Evolutionary conservation across 2,888 invertebrate genomes (phyloP).

Genomic region (Aphelenchoides bicaudatus): DNA sequence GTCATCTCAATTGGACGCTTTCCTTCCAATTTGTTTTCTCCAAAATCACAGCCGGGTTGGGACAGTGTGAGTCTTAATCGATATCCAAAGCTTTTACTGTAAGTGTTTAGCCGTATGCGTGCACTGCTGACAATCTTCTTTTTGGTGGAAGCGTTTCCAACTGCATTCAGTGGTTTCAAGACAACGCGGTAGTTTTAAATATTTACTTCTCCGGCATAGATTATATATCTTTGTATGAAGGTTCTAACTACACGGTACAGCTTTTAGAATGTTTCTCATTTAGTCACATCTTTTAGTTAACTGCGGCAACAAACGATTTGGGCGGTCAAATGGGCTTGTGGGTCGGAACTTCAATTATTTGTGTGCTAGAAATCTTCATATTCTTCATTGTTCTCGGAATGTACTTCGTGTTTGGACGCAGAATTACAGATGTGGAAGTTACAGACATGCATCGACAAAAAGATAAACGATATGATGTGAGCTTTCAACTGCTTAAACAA

Average conservation of each 20-base stretch:
- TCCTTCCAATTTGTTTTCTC: neutral
- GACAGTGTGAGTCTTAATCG: neutral
- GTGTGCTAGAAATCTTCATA: slow-evolving; percentile 21
- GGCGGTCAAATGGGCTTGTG: slow-evolving; percentile 28
- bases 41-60: neutral
- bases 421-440: slow-evolving; percentile 16
- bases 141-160: neutral
- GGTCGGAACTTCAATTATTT: slow-evolving; percentile 22
- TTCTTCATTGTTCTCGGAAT: slow-evolving; percentile 15
- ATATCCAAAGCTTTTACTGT: neutral
- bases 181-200: slow-evolving; percentile 22
- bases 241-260: slow-evolving; percentile 21
- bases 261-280: neutral
- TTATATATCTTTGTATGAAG: slow-evolving; percentile 14
- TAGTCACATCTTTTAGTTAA: slow-evolving; percentile 11
- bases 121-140: neutral
- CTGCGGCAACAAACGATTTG: slow-evolving; percentile 25
- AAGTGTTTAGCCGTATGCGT: slow-evolving; percentile 10
- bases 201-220: slow-evolving; percentile 27
- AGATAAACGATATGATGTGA: slow-evolving; percentile 16
- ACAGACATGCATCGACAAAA: slow-evolving; percentile 14
- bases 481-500: neutral
- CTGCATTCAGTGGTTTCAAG: slow-evolving; percentile 23
- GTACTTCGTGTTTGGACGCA: slow-evolving; percentile 19
- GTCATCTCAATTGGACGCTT: slow-evolving; percentile 14